These are phyloP conservation scores for Polypedilum pembai DNA, from an alignment of 1,140 invertebrate species.

Conservation along the genomic window DNA sequence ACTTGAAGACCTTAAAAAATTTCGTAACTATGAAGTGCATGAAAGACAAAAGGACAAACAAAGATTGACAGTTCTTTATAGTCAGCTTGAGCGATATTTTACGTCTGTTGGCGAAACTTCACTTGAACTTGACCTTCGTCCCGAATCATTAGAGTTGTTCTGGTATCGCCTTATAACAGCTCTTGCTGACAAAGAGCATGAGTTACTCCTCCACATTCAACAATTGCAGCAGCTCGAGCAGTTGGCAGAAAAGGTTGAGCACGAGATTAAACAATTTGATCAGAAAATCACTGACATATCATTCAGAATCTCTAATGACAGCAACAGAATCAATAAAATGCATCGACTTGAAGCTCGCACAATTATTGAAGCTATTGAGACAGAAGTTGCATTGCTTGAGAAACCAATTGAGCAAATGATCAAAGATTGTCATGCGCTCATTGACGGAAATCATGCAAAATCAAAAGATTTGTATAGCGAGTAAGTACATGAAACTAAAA, in stretches of 20 bases:
- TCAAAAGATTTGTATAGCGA: slow-evolving; percentile 62
- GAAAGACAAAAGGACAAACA: slow-evolving; percentile 77
- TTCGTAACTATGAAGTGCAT: slow-evolving; percentile 85
- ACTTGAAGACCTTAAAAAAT: slow-evolving; percentile 73
- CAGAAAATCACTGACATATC: slow-evolving; percentile 73
- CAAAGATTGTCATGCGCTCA: slow-evolving; percentile 75
- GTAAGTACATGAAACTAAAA: slow-evolving; percentile 39
- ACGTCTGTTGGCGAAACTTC: slow-evolving; percentile 70
- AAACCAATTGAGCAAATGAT: slow-evolving; percentile 79
- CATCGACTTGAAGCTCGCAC: slow-evolving; percentile 86
- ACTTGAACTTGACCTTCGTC: slow-evolving; percentile 74
- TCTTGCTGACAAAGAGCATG: slow-evolving; percentile 76
- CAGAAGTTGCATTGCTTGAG: slow-evolving; percentile 72
- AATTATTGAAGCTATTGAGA: slow-evolving; percentile 77
- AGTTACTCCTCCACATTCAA: slow-evolving; percentile 78
- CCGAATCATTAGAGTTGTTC: slow-evolving; percentile 74
- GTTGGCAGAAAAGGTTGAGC: slow-evolving; percentile 81
- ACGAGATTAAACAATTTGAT: slow-evolving; percentile 80
- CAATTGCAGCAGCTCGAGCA: slow-evolving; percentile 80
- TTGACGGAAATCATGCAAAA: slow-evolving; percentile 75
- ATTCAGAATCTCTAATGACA: slow-evolving; percentile 74
- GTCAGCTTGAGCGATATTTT: slow-evolving; percentile 79
- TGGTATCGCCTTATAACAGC: slow-evolving; percentile 77
- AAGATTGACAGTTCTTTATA: slow-evolving; percentile 68
- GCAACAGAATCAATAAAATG: slow-evolving; percentile 60